Conservation (phyloP, 2,797 vertebrate genomes). For the Xenopus petersii region DNA sequence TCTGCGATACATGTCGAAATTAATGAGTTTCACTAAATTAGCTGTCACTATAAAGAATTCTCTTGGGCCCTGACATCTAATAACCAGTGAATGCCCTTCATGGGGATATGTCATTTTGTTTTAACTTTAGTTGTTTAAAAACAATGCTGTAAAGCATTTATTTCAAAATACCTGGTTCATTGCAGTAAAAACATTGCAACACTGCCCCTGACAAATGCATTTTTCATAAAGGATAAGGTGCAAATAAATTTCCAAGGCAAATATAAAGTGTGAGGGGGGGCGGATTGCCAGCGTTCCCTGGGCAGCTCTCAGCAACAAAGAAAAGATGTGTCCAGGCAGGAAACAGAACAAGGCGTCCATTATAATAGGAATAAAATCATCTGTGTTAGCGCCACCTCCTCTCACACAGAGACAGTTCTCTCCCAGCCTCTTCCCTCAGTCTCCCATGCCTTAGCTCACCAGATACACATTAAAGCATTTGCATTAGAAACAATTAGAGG, state of each 20-base stretch:
- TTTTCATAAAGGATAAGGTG: too few relatives aligned
- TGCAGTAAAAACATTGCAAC: too few relatives aligned
- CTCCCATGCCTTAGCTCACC: background rate
- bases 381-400: slow-evolving; percentile 3
- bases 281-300: background rate
- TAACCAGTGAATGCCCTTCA: background rate
- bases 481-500: slow-evolving; percentile 8
- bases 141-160: background rate
- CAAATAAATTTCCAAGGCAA: too few relatives aligned
- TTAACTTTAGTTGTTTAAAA: background rate
- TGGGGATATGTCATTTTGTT: background rate
- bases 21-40: slow-evolving; percentile 41
- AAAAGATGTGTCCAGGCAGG: slow-evolving; percentile 10
- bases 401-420: slow-evolving; percentile 5
- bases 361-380: slow-evolving; percentile 12
- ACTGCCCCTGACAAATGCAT: too few relatives aligned
- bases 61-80: background rate
- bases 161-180: too few relatives aligned
- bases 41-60: slow-evolving; percentile 31
- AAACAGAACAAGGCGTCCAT: slow-evolving; percentile 12
- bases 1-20: slow-evolving; percentile 36
- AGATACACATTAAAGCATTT: slow-evolving; percentile 9
- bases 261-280: too few relatives aligned
- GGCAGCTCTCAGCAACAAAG: slow-evolving; percentile 1
- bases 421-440: background rate